A percentile compares a stretch with the other conserved stretches of the same genome.
These are phyloP conservation scores for Trichogramma dendrolimi DNA, from an alignment of 2,888 invertebrate species.

Conservation along the genomic window DNA sequence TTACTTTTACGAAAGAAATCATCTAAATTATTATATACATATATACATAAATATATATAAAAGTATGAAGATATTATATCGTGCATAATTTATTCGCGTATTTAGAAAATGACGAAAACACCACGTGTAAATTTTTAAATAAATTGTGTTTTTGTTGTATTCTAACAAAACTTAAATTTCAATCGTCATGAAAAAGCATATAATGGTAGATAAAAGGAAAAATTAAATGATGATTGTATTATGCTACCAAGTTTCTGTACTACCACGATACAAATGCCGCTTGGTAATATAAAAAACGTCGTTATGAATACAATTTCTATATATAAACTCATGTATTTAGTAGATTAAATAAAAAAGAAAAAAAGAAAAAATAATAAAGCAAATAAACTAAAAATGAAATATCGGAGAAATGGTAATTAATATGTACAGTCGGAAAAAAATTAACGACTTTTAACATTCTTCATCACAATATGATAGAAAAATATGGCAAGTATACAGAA, in stretches of 20 bases:
- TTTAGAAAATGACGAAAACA: constrained; percentile 20
- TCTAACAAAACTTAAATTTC: too few species aligned
- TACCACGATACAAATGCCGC: too few species aligned
- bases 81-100: constrained; percentile 14
- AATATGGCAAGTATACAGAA: constrained; percentile 24
- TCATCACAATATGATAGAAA: constrained; percentile 3
- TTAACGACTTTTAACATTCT: neutral
- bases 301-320: constrained; percentile 31
- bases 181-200: too few species aligned
- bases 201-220: too few species aligned
- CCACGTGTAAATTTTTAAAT: constrained; percentile 27
- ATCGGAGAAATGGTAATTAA: constrained; percentile 46
- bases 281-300: too few species aligned
- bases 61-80: constrained; percentile 28
- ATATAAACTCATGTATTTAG: constrained; percentile 23
- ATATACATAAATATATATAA: constrained; percentile 29
- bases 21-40: constrained; percentile 40
- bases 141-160: too few species aligned
- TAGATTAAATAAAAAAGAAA: constrained; percentile 15
- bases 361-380: constrained; percentile 12
- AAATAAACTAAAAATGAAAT: constrained; percentile 36
- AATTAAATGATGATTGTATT: too few species aligned
- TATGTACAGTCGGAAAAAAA: constrained; percentile 33
- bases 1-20: constrained; percentile 44
- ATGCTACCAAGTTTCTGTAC: too few species aligned